Base-by-base conservation (phyloP, 1,140 invertebrate species). In the Xylocopa sonorina region DNA sequence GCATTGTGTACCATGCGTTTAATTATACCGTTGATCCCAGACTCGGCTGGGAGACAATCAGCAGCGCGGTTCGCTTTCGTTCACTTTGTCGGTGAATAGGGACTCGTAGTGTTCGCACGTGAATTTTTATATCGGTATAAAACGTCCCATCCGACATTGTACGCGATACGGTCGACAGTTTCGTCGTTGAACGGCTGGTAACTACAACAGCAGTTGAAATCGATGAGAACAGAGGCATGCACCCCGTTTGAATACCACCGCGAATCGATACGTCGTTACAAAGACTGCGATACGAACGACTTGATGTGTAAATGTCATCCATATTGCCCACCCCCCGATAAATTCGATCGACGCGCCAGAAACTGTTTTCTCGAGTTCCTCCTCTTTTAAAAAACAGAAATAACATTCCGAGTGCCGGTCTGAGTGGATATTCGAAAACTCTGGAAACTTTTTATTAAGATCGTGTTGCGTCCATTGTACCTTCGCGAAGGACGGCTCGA, bases 121-220 rank as follows among this genome's bases (percentile, higher is more conserved):
- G 79, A 81, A 81, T 78, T 78, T 77, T 53, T 78, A 78, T 57
- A 69, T 34, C 21, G 34, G 78, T 43, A 80, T 66, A 75, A 80
- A 76, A 77, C 55, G 24, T 81, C 29, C 16, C 10, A 57, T 6
- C 41, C 46, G 21, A 29, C 24, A 27, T 74, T 21, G 18, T 34
- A 12, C 9, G 32, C n/a, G n/a, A 48, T 34, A 46, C 27, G 18
- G 16, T 34, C 16, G 29, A 14, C 32, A 60, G 41, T 46, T 58
- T 60, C 53, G 69, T 46, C 38, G 48, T 14, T 24, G 38, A 57
- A 32, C 34, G 18, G 46, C 14, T 29, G 34, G 21, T 10, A 75
- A 46, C 72, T 62, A 38, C 16, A n/a, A 18, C 27, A 50, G 21
- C 43, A 62, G 27, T 32, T 46, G 50, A 12, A 64, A 76, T 57